phyloP scores from a whole-genome alignment of 2,888 invertebrate genomes.

The Trichopoda pennipes region DNA sequence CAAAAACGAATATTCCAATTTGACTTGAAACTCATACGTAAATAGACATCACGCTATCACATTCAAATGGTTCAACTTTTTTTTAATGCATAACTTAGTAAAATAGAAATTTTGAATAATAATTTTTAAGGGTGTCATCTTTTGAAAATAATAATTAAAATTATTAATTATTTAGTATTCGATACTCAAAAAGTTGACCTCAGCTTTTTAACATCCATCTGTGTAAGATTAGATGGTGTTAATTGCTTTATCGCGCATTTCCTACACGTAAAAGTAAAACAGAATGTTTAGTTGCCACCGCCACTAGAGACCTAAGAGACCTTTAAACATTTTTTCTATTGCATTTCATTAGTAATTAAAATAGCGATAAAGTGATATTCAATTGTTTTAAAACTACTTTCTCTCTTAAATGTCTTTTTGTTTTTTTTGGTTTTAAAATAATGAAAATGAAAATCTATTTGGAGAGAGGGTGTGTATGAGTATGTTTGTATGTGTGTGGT shows the following conservation, averaged over 20 bases:
- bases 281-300: not conserved
- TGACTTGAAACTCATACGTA: conserved; percentile 24
- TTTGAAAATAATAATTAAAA: conserved; percentile 48
- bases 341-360: not conserved
- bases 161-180: conserved; percentile 18
- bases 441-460: not conserved
- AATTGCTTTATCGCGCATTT: conserved; percentile 63
- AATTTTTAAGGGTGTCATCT: conserved; percentile 54
- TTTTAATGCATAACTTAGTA: conserved; percentile 46
- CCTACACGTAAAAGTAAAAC: not conserved
- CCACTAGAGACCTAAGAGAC: conserved; percentile 1
- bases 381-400: not conserved
- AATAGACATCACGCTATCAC: conserved; percentile 38
- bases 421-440: not conserved
- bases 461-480: not conserved
- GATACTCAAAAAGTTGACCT: conserved; percentile 31
- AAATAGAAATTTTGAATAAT: conserved; percentile 46
- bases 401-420: no score
- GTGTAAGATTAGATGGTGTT: conserved; percentile 45
- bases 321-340: not conserved
- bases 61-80: not conserved
- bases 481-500: not conserved
- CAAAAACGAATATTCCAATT: conserved; percentile 41
- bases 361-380: not conserved
- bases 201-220: conserved; percentile 47